Evolutionary conservation across 2,113 vertebrate species (phyloP).

Genomic region (Xiphias gladius): DNA sequence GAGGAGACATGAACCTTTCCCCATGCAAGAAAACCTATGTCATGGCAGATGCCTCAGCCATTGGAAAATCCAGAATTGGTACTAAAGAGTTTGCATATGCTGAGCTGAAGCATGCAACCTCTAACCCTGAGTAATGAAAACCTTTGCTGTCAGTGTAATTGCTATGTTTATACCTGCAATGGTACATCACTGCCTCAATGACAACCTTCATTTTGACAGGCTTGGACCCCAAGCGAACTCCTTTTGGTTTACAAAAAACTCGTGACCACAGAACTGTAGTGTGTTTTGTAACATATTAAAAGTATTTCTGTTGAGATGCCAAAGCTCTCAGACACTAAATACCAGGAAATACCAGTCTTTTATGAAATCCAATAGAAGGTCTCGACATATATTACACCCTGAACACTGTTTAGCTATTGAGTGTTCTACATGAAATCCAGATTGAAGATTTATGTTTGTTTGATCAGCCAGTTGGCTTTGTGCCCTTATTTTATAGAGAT

Average conservation of each 20-base stretch:
- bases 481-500: neutral
- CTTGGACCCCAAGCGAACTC: slow-evolving; percentile 57
- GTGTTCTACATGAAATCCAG: neutral
- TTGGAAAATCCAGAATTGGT: slow-evolving; percentile 66
- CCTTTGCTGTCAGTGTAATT: slow-evolving; percentile 65
- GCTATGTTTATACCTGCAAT: slow-evolving; percentile 54
- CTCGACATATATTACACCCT: slow-evolving; percentile 56
- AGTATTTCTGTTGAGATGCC: slow-evolving; percentile 53
- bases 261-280: slow-evolving; percentile 24
- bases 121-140: slow-evolving; percentile 57
- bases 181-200: slow-evolving; percentile 66
- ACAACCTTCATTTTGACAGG: slow-evolving; percentile 67
- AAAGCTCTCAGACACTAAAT: slow-evolving; percentile 56
- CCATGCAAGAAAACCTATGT: slow-evolving; percentile 41
- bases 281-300: slow-evolving; percentile 66
- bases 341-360: slow-evolving; percentile 72
- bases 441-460: slow-evolving; percentile 18
- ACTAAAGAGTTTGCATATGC: slow-evolving; percentile 30
- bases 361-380: slow-evolving; percentile 65
- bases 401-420: slow-evolving; percentile 29
- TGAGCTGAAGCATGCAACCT: slow-evolving; percentile 22
- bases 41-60: slow-evolving; percentile 37
- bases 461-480: neutral
- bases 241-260: slow-evolving; percentile 50
- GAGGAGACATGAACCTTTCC: slow-evolving; percentile 50